Percentiles rank a stretch among this genome's conserved stretches.
phyloP scores from a whole-genome alignment of 2,888 invertebrate species.

The Scrobipalpa costella region DNA sequence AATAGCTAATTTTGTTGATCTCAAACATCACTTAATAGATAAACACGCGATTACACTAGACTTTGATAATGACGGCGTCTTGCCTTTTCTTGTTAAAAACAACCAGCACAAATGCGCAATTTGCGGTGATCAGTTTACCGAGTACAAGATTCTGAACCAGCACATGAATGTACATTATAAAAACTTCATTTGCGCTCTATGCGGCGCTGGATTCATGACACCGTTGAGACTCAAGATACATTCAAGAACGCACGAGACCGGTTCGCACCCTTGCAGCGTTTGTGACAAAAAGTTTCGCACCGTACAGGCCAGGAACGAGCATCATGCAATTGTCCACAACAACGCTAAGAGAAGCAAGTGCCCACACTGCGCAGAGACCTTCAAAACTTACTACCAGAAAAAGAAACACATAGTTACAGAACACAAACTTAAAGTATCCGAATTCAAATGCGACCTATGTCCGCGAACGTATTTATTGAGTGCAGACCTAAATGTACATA shows the following conservation, averaged over 20 bases:
- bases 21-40: slow-evolving; percentile 11
- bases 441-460: slow-evolving; percentile 44
- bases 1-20: neutral
- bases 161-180: slow-evolving; percentile 51
- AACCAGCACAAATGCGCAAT: neutral
- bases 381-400: slow-evolving; percentile 43
- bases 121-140: slow-evolving; percentile 12
- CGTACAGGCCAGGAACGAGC: neutral
- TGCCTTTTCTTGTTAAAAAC: slow-evolving; percentile 16
- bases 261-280: slow-evolving; percentile 26
- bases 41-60: neutral
- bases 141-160: slow-evolving; percentile 32
- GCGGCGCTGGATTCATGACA: slow-evolving; percentile 47
- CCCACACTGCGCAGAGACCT: slow-evolving; percentile 43
- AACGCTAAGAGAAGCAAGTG: slow-evolving; percentile 44
- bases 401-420: slow-evolving; percentile 45
- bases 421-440: slow-evolving; percentile 39
- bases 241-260: slow-evolving; percentile 38
- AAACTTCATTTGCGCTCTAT: slow-evolving; percentile 49
- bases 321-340: slow-evolving; percentile 37
- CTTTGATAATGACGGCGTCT: slow-evolving; percentile 8
- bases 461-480: slow-evolving; percentile 29
- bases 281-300: slow-evolving; percentile 2
- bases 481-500: slow-evolving; percentile 29
- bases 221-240: slow-evolving; percentile 43